These are phyloP conservation scores for Nothobranchius furzeri DNA, from an alignment of 2,113 vertebrate species.

Conservation along the genomic window DNA sequence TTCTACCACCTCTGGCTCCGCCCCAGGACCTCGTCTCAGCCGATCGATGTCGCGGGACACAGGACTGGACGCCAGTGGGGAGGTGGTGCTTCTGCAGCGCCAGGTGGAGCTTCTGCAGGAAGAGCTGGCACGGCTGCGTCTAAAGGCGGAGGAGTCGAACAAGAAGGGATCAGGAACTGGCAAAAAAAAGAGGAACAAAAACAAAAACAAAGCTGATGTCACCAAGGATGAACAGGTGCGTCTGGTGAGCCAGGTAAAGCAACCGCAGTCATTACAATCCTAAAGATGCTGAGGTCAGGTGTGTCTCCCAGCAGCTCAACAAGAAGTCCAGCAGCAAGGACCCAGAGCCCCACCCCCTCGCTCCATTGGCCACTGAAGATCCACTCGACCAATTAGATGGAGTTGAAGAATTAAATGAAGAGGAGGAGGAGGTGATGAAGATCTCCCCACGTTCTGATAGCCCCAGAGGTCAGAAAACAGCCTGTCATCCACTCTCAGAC, in stretches of 20 bases:
- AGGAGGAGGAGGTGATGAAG: conserved; percentile 47
- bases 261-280: neutral
- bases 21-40: conserved; percentile 65
- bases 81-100: conserved; percentile 80
- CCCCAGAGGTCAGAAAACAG: conserved; percentile 73
- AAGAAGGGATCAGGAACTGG: conserved; percentile 65
- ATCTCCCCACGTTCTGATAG: conserved; percentile 74
- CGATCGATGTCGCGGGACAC: conserved; percentile 80
- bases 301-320: conserved; percentile 28
- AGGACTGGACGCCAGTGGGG: conserved; percentile 49
- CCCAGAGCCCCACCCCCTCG: conserved; percentile 47
- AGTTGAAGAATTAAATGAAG: conserved; percentile 78
- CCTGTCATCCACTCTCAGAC: neutral
- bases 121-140: conserved; percentile 83
- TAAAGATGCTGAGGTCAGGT: neutral
- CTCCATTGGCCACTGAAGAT: conserved; percentile 70
- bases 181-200: conserved; percentile 53
- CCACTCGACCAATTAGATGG: conserved; percentile 72
- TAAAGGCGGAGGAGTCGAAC: conserved; percentile 31
- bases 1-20: conserved; percentile 3
- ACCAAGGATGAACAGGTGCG: conserved; percentile 59
- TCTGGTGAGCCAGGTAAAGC: neutral
- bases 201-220: conserved; percentile 44
- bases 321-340: conserved; percentile 64
- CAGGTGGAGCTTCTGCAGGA: conserved; percentile 87